Evolutionary conservation across 2,113 vertebrate genomes (phyloP).

Genomic region (Anolis sagrei): DNA sequence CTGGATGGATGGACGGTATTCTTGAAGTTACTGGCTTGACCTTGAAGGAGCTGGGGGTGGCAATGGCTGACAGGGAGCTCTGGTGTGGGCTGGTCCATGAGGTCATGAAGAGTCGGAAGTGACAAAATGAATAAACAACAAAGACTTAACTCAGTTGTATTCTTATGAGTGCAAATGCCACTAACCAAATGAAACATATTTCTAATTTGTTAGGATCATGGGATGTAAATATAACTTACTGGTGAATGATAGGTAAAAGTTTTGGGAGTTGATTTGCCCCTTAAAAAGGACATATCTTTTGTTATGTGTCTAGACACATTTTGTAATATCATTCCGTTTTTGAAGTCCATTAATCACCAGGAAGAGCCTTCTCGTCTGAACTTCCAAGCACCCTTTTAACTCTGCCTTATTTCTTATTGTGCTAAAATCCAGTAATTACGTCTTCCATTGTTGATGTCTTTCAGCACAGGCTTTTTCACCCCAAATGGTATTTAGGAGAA

Average conservation of each 20-base stretch:
- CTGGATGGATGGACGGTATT: too few species aligned
- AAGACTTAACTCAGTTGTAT: too few species aligned
- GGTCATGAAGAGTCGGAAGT: too few species aligned
- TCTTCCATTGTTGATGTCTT: slow-evolving; percentile 61
- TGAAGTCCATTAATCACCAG: background rate
- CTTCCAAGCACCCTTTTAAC: background rate
- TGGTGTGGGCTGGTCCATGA: too few species aligned
- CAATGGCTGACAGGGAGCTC: too few species aligned
- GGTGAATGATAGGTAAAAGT: background rate
- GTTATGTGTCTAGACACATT: background rate
- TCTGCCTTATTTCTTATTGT: slow-evolving; percentile 42
- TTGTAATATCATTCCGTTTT: background rate
- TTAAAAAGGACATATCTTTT: background rate
- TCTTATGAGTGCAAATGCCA: too few species aligned
- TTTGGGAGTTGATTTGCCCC: background rate
- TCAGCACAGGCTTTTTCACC: slow-evolving; percentile 35
- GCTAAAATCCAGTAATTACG: slow-evolving; percentile 37
- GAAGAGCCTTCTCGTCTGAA: background rate
- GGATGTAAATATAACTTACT: background rate
- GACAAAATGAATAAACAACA: too few species aligned
- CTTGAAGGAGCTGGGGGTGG: too few species aligned
- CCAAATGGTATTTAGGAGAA: slow-evolving; percentile 55
- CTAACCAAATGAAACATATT: too few species aligned
- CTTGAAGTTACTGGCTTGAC: too few species aligned
- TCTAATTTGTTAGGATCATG: too few species aligned